Percentiles rank a stretch among this genome's conserved stretches.
Evolutionary conservation across 2,113 vertebrate species (phyloP).

Genomic region (Gambusia affinis): DNA sequence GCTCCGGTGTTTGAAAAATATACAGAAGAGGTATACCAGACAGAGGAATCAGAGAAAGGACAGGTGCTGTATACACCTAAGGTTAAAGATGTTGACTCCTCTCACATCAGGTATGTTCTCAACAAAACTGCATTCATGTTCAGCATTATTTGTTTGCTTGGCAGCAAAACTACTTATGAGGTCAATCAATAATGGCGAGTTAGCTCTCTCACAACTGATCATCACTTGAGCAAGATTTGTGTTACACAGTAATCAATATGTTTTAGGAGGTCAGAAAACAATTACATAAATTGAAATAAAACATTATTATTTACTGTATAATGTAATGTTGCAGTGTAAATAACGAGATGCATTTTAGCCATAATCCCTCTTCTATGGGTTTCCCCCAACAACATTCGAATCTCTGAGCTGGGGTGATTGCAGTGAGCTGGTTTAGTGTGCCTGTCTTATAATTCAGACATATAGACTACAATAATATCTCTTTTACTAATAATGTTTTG

Average conservation of each 20-base stretch:
- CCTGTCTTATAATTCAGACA: background rate
- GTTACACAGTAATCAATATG: background rate
- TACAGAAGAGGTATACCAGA: background rate
- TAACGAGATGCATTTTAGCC: background rate
- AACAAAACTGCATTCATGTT: background rate
- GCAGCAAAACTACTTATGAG: background rate
- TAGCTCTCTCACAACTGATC: background rate
- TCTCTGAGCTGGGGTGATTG: background rate
- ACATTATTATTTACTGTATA: too few species aligned
- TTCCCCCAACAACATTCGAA: background rate
- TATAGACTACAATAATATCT: background rate
- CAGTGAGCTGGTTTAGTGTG: background rate
- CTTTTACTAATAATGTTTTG: background rate
- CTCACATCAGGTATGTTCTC: conserved; percentile 57
- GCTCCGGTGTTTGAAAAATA: conserved; percentile 71
- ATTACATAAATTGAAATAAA: background rate
- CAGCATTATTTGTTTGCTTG: background rate
- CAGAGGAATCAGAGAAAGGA: conserved; percentile 76
- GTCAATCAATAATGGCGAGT: background rate
- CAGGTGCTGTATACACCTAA: conserved; percentile 60
- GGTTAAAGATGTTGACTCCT: conserved; percentile 68
- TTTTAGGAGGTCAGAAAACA: background rate
- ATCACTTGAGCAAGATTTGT: background rate
- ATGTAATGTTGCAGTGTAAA: too few species aligned
- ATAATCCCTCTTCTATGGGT: too few species aligned